Percentiles rank a stretch among this genome's conserved stretches.
Conservation (phyloP, 2,797 vertebrate genomes). For the Microctenopoma lineatum region DNA sequence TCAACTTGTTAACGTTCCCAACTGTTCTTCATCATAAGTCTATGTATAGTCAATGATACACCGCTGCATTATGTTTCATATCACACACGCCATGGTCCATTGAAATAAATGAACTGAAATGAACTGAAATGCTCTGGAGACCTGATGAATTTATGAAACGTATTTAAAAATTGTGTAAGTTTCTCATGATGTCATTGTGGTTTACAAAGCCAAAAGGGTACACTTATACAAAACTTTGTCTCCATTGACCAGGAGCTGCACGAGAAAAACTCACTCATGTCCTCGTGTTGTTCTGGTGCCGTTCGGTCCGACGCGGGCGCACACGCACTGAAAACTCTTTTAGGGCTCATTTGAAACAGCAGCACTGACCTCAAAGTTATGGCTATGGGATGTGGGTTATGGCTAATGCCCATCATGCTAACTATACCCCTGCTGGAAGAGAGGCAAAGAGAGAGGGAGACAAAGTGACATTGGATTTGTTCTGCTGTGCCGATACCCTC, state of each 20-base stretch:
- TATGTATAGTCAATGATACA: no score
- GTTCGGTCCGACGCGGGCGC: conserved; percentile 55
- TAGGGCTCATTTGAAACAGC: conserved; percentile 64
- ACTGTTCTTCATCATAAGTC: no score
- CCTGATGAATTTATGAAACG: conserved; percentile 22
- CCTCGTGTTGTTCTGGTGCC: conserved; percentile 63
- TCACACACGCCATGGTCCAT: conserved; percentile 17
- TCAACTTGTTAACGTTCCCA: no score
- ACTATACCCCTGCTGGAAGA: conserved; percentile 70
- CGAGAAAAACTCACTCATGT: conserved; percentile 67
- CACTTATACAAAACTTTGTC: conserved; percentile 52
- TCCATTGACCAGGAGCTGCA: conserved; percentile 43
- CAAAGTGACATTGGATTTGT: conserved; percentile 70
- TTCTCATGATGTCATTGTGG: conserved; percentile 35
- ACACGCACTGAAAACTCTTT: conserved; percentile 51
- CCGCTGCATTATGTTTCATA: conserved; percentile 4
- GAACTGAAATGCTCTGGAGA: conserved; percentile 12
- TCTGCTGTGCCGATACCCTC: conserved; percentile 67
- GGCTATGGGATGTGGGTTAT: conserved; percentile 64
- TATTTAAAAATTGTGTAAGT: conserved; percentile 9
- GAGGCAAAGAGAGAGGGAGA: conserved; percentile 52
- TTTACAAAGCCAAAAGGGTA: conserved; percentile 27
- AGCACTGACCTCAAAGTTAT: conserved; percentile 69
- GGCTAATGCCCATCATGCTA: conserved; percentile 60
- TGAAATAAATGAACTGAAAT: conserved; percentile 12